Percentiles rank a stretch among this genome's conserved stretches.
phyloP scores from a whole-genome alignment of 2,888 invertebrate species.

The Drosophila kuntzei region DNA sequence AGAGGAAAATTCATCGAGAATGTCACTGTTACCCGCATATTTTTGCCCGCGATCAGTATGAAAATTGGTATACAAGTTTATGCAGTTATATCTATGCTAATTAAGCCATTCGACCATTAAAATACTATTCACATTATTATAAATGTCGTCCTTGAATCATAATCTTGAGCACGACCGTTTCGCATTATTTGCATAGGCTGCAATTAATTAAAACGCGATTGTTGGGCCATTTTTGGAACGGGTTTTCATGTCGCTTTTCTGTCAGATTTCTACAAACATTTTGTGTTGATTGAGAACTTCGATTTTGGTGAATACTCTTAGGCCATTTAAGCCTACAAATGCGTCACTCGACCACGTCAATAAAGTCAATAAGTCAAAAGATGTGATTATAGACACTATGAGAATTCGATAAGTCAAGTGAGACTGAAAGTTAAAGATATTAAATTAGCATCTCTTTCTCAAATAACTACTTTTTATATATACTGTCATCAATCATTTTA shows the following conservation, averaged over 20 bases:
- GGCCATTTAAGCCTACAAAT: constrained; percentile 26
- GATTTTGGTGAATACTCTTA: constrained; percentile 10
- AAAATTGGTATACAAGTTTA: constrained; percentile 6
- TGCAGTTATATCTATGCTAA: constrained; percentile 19
- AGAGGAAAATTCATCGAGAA: constrained; percentile 10
- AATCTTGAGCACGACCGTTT: constrained; percentile 37
- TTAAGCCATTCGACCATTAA: constrained; percentile 34
- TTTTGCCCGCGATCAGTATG: neutral
- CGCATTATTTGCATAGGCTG: constrained; percentile 40
- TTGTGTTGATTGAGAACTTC: constrained; percentile 6
- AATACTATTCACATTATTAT: constrained; percentile 27
- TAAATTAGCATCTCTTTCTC: too few species aligned
- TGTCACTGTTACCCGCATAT: constrained; percentile 7
- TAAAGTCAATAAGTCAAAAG: neutral
- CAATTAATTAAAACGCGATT: constrained; percentile 41
- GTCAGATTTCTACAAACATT: constrained; percentile 27
- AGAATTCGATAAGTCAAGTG: constrained; percentile 4
- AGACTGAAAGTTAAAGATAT: constrained; percentile 4
- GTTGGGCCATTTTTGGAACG: constrained; percentile 46
- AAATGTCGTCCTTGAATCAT: constrained; percentile 52
- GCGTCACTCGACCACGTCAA: constrained; percentile 19
- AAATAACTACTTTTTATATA: neutral
- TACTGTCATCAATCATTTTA: neutral
- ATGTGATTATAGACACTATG: constrained; percentile 7
- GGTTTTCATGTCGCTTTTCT: constrained; percentile 29